Percentiles rank a stretch among this genome's conserved stretches.
Conservation (phyloP, 2,113 vertebrate genomes). For the Sprattus sprattus region DNA sequence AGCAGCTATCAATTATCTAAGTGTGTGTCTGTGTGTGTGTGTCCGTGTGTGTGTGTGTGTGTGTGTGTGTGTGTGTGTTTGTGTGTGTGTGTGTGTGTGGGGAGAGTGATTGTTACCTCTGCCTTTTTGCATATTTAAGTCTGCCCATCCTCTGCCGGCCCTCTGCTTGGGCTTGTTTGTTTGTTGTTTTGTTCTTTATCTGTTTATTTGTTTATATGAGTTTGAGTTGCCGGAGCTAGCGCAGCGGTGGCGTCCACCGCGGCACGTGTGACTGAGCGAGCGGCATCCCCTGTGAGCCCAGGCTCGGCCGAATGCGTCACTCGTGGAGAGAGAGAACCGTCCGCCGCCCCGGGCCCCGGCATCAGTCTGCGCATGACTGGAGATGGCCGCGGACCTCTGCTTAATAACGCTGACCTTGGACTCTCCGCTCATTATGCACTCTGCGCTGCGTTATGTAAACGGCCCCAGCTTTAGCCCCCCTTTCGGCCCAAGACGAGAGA, state of each 20-base stretch:
- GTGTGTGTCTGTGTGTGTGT: neutral
- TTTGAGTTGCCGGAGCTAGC: neutral
- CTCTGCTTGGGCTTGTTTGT: neutral
- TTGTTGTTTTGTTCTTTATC: neutral
- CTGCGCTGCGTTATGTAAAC: conserved; percentile 40
- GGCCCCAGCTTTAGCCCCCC: conserved; percentile 11
- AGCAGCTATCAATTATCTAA: neutral
- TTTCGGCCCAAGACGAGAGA: neutral
- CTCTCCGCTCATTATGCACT: conserved; percentile 45
- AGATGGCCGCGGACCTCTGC: neutral
- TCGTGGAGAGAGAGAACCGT: neutral
- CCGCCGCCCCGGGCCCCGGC: neutral
- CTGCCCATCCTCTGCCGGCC: too few species aligned
- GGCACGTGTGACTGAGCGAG: neutral
- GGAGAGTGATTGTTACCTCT: too few species aligned
- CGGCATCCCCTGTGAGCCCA: neutral
- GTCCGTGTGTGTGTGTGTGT: conserved; percentile 11
- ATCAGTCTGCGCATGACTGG: conserved; percentile 16
- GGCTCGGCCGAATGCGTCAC: neutral
- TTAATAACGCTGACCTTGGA: conserved; percentile 2
- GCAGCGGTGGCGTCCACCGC: too few species aligned
- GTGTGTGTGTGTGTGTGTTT: conserved; percentile 26
- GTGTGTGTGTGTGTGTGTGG: conserved; percentile 20
- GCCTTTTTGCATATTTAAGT: too few species aligned
- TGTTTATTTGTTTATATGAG: conserved; percentile 10